Base-by-base conservation (phyloP, 2,888 invertebrate species). In the Schrankia costaestrigalis region DNA sequence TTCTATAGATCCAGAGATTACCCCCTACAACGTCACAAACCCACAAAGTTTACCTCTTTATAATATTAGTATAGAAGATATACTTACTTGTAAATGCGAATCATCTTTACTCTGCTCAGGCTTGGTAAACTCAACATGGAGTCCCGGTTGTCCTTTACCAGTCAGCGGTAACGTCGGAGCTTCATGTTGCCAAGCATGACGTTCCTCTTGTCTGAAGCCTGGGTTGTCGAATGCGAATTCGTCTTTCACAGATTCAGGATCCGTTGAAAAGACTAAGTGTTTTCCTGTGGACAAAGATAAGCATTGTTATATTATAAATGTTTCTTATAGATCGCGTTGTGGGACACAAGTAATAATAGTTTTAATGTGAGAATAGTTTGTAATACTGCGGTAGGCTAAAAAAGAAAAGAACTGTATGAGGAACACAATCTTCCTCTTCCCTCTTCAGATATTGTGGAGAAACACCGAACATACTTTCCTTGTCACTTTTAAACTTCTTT, bases 191-290 rank as follows among this genome's bases (percentile, higher is more conserved):
- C 87, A 87, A 28, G 71, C 71, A 11, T 65, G 67, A n/a, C 78
- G 60, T 56, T 85, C 86, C 1, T 84, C 85, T 40, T 82, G 79
- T 25, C 91, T 90, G 87, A 94, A 94, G 37, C 94, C 93, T 10
- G 93, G 93, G 84, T 94, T 94, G 77, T 94, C 94, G 74, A 94
- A 94, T 0, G 94, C 94, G 70, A 92, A 94, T 55, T 93, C 92
- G 52, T 91, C 91, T 49, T 92, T 93, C n/a, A 93, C 93, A 33
- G 91, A 92, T 64, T 94, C 94, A 0, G 93, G 93, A 68, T 94
- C 94, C 14, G 92, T 92, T 46, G 92, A 91, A 69, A 94, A 86
- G 15, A 94, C 93, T 41, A 93, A 79, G 60, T 93, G 93, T 65
- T 93, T 91, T 52, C 91, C 93, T 94, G 90, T 31, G 26, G 46